phyloP scores from a whole-genome alignment of 2,888 invertebrate genomes.

The Beris morrisii region DNA sequence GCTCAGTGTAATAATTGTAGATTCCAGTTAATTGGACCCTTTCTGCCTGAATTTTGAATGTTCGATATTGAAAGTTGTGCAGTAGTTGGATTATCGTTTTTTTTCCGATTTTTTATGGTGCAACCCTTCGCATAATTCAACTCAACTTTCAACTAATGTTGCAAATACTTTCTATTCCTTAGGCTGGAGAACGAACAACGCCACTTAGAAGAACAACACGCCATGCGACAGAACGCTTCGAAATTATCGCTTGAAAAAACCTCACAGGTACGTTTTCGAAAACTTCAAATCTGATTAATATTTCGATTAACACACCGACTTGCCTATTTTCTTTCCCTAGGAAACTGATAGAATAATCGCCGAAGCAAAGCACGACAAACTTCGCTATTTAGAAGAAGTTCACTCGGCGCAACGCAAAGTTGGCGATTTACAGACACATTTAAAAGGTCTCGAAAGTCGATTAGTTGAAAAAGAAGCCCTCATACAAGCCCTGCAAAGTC shows the following conservation, averaged over 20 bases:
- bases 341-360: constrained; percentile 84
- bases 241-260: constrained; percentile 65
- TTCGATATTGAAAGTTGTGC: too few relatives aligned
- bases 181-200: constrained; percentile 79
- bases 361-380: constrained; percentile 82
- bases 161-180: neutral
- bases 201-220: constrained; percentile 80
- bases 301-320: too few relatives aligned
- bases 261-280: constrained; percentile 34
- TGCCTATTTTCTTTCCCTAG: constrained; percentile 60
- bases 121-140: too few relatives aligned
- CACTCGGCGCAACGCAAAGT: constrained; percentile 82
- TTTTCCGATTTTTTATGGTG: too few relatives aligned
- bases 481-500: constrained; percentile 84
- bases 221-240: constrained; percentile 76
- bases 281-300: too few relatives aligned
- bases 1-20: too few relatives aligned
- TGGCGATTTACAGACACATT: constrained; percentile 85
- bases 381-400: constrained; percentile 86
- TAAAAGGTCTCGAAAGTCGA: constrained; percentile 82
- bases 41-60: too few relatives aligned
- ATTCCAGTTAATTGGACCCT: too few relatives aligned
- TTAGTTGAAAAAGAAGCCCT: constrained; percentile 87
- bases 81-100: too few relatives aligned
- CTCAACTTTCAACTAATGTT: too few relatives aligned